phyloP scores from a whole-genome alignment of 2,113 vertebrate species.

The Sialia sialis region DNA sequence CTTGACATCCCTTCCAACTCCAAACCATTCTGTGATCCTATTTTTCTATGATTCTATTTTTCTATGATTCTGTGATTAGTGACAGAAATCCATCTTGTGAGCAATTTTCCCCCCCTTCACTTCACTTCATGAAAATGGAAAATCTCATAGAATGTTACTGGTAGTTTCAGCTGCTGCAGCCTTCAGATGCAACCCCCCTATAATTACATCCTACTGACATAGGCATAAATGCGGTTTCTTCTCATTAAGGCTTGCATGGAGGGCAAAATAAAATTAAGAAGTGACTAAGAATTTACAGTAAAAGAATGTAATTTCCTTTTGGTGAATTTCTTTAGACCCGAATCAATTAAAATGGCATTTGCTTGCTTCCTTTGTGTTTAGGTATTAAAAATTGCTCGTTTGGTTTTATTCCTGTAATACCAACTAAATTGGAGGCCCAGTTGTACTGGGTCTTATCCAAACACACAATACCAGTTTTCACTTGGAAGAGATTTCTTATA shows the following conservation, averaged over 20 bases:
- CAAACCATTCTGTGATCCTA: not conserved
- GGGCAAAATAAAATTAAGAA: constrained; percentile 31
- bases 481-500: not conserved
- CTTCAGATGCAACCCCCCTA: not conserved
- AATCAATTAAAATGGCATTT: constrained; percentile 13
- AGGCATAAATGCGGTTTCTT: not conserved
- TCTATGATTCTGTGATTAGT: not conserved
- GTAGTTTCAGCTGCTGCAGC: not conserved
- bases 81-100: not conserved
- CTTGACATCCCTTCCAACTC: not conserved
- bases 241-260: not conserved
- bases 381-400: not conserved
- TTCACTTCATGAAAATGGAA: not conserved
- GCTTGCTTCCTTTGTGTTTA: not conserved
- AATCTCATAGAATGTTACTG: not conserved
- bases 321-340: not conserved
- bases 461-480: not conserved
- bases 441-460: constrained; percentile 1
- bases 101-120: not conserved
- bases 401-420: not conserved
- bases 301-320: not conserved
- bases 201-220: not conserved
- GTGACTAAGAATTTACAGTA: constrained; percentile 10
- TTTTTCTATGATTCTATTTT: not conserved
- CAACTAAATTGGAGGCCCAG: not conserved